These are phyloP conservation scores for Bombus terrestris DNA, from an alignment of 1,140 invertebrate species.

Conservation along the genomic window DNA sequence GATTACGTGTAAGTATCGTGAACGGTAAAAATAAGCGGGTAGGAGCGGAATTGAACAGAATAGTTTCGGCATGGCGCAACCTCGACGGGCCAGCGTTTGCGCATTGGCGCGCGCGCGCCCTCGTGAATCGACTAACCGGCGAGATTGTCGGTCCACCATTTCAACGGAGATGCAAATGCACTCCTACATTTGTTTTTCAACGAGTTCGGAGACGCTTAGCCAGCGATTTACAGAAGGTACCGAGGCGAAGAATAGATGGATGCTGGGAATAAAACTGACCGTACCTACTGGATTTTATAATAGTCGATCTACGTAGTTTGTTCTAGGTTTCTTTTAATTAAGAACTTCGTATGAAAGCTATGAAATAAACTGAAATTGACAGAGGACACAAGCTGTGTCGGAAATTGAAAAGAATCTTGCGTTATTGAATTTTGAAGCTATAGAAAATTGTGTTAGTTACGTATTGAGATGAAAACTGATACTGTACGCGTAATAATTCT, in stretches of 20 bases:
- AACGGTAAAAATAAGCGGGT: constrained; percentile 24
- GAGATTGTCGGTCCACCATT: not conserved
- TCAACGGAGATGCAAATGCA: not conserved
- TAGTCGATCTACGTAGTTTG: not conserved
- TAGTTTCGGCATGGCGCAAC: not conserved
- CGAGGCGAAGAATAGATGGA: not conserved
- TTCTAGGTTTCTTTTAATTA: not conserved
- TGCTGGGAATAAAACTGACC: not conserved
- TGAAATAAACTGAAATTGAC: not conserved
- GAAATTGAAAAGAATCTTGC: not conserved
- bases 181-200: not conserved
- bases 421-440: not conserved
- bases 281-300: not conserved
- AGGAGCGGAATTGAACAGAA: constrained; percentile 27
- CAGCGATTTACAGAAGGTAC: not conserved
- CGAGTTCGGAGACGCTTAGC: not conserved
- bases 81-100: not conserved
- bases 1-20: constrained; percentile 36
- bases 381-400: not conserved
- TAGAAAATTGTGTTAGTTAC: not conserved
- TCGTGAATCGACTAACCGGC: not conserved
- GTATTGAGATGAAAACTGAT: not conserved
- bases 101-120: not conserved
- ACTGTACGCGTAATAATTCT: not conserved
- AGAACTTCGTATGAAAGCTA: too few relatives aligned